These are phyloP conservation scores for Neosilurus mollespiculum DNA, from an alignment of 2,797 vertebrate genomes.

Conservation along the genomic window DNA sequence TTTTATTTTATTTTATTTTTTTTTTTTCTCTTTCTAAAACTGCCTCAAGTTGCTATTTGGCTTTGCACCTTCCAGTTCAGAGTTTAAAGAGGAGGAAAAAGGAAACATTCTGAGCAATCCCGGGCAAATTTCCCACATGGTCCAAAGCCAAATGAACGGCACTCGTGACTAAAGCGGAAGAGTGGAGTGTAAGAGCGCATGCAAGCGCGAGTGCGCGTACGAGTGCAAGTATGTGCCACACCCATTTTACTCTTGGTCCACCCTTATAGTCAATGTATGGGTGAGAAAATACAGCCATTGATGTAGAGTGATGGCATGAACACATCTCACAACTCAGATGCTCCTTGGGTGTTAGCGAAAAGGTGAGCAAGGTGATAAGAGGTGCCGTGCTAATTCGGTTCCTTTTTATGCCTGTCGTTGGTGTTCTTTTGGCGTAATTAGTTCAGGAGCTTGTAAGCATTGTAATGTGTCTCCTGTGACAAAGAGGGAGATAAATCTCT, in stretches of 20 bases:
- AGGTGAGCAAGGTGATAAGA: slow-evolving; percentile 53
- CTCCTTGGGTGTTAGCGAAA: slow-evolving; percentile 40
- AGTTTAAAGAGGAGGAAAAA: neutral
- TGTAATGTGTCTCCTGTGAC: slow-evolving; percentile 49
- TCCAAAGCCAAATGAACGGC: neutral
- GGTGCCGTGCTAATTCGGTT: slow-evolving; percentile 45
- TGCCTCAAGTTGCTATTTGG: too few species aligned
- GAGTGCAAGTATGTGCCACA: neutral
- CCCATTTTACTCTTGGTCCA: neutral
- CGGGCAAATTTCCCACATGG: neutral
- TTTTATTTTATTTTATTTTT: too few species aligned
- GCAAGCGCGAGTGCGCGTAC: neutral
- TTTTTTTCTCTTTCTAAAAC: neutral
- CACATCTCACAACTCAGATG: neutral
- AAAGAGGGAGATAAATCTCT: slow-evolving; percentile 30
- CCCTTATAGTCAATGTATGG: neutral
- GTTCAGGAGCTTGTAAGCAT: slow-evolving; percentile 45
- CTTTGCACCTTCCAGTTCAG: neutral
- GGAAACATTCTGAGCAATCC: neutral
- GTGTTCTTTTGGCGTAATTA: slow-evolving; percentile 49
- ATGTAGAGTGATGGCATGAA: slow-evolving; percentile 13
- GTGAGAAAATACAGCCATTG: slow-evolving; percentile 6
- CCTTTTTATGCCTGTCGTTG: slow-evolving; percentile 44
- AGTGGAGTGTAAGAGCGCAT: neutral
- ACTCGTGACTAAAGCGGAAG: neutral